Conservation (phyloP, 2,113 vertebrate genomes). For the Saccopteryx bilineata region DNA sequence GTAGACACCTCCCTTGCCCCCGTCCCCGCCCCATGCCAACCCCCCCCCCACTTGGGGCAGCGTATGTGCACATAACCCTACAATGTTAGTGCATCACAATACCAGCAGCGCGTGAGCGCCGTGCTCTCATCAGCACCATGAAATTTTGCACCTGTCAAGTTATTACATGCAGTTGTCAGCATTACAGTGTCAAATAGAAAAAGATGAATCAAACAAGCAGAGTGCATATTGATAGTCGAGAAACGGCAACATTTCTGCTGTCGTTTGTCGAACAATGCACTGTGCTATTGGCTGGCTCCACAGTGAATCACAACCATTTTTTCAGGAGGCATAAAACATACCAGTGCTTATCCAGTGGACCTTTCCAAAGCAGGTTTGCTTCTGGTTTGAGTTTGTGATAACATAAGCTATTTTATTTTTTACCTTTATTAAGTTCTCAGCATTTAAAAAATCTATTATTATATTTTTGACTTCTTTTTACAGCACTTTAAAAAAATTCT, state of each 20-base stretch:
- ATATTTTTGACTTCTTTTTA: background rate
- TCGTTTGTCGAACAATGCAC: fast-evolving
- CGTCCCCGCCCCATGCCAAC: background rate
- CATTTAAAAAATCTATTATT: background rate
- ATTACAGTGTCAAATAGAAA: background rate
- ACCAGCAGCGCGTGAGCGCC: fast-evolving
- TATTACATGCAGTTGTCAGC: background rate
- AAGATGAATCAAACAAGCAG: background rate
- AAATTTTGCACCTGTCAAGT: fast-evolving
- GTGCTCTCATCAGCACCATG: fast-evolving
- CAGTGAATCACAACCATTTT: background rate
- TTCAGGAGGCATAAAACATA: background rate
- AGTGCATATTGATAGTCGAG: fast-evolving
- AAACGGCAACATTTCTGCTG: background rate
- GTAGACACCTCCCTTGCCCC: fast-evolving
- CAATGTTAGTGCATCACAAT: too few species aligned
- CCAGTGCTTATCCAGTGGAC: too few species aligned
- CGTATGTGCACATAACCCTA: too few species aligned
- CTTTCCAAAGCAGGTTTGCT: background rate
- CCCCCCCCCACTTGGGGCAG: too few species aligned
- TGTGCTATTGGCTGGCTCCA: fast-evolving
- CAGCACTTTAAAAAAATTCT: background rate
- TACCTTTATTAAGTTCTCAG: background rate
- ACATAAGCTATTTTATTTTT: background rate
- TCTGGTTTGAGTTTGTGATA: background rate